phyloP scores from a whole-genome alignment of 2,113 vertebrate species.

The Lasiurus borealis region DNA sequence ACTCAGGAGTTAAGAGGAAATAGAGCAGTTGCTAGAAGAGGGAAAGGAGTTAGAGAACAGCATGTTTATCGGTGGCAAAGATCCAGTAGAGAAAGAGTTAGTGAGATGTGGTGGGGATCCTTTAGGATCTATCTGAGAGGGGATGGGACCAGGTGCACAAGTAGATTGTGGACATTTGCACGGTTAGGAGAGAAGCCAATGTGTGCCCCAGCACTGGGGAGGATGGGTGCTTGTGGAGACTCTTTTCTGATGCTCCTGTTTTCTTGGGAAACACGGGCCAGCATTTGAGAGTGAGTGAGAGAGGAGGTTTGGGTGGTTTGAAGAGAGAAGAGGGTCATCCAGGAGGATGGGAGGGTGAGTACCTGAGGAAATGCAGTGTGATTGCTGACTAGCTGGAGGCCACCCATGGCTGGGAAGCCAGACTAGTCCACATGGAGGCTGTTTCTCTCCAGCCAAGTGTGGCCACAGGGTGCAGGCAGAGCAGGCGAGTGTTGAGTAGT shows the following conservation, averaged over 20 bases:
- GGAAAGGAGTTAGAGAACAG: not conserved
- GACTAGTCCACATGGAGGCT: not conserved
- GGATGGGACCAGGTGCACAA: no score
- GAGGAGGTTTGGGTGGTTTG: not conserved
- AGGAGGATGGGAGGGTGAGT: not conserved
- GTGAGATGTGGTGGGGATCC: not conserved
- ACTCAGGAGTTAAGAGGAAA: not conserved
- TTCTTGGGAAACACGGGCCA: not conserved
- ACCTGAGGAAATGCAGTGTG: not conserved
- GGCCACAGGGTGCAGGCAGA: not conserved
- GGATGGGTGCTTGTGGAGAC: not conserved
- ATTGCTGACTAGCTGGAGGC: not conserved
- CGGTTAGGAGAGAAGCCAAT: not conserved
- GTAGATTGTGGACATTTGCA: not conserved
- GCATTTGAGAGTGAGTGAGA: not conserved
- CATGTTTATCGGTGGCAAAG: not conserved
- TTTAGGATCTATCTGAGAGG: not conserved
- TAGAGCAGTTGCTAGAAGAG: not conserved
- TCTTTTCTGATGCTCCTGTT: not conserved
- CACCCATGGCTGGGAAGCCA: not conserved
- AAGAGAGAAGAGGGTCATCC: not conserved
- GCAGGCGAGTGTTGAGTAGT: not conserved
- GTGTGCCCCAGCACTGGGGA: not conserved
- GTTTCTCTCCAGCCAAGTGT: not conserved
- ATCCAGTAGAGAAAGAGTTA: not conserved